Conservation (phyloP, 2,113 vertebrate species). For the Hirundichthys speculiger region DNA sequence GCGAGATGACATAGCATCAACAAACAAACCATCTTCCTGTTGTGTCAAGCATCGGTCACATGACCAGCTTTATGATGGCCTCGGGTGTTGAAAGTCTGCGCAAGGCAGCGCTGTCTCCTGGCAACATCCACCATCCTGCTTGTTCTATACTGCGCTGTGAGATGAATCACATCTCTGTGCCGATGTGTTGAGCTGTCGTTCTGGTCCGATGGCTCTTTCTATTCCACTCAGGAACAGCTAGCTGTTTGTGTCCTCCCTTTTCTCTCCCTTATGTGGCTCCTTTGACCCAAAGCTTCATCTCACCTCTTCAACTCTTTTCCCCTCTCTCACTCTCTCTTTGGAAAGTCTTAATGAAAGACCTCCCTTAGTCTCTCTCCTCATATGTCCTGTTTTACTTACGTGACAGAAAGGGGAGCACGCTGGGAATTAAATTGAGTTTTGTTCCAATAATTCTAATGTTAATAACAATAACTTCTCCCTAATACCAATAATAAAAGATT, state of each 20-base stretch:
- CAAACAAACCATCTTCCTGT: constrained; percentile 27
- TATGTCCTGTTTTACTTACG: constrained; percentile 30
- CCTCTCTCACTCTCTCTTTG: constrained; percentile 14
- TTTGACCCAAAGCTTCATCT: constrained; percentile 7
- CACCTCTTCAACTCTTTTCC: constrained; percentile 8
- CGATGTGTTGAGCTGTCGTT: constrained; percentile 52
- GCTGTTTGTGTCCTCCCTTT: constrained; percentile 12
- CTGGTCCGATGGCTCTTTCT: constrained; percentile 20
- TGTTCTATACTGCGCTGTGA: constrained; percentile 38
- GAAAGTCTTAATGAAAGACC: constrained; percentile 40
- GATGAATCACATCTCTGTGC: constrained; percentile 68
- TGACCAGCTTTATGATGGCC: constrained; percentile 44
- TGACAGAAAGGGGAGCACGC: not conserved
- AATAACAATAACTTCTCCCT: too few relatives aligned
- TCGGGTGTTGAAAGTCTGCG: constrained; percentile 53
- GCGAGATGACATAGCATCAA: constrained; percentile 12
- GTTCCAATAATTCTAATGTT: too few relatives aligned
- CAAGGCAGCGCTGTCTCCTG: constrained; percentile 72
- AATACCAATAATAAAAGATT: not conserved
- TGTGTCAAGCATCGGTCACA: constrained; percentile 53
- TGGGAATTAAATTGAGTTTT: too few relatives aligned
- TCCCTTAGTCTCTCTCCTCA: constrained; percentile 35
- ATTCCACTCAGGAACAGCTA: constrained; percentile 21
- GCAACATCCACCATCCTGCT: constrained; percentile 64
- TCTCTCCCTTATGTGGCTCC: constrained; percentile 8